Percentiles rank a stretch among this genome's conserved stretches.
Conservation (phyloP, 2,888 invertebrate genomes). For the Drosophila yooni region DNA sequence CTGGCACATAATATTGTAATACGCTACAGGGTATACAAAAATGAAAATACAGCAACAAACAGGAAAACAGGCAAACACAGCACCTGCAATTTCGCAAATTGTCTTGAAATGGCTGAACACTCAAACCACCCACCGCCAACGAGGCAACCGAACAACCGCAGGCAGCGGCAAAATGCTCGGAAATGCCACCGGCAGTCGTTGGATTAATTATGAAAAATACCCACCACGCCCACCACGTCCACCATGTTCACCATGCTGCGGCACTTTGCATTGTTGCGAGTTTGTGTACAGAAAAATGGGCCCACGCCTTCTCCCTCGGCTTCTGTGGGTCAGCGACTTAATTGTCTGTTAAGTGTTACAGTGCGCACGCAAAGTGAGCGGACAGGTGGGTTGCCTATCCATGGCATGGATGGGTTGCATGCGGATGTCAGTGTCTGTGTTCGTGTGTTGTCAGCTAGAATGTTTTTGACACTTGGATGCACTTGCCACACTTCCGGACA, state of each 20-base stretch:
- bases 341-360: slow-evolving; percentile 79
- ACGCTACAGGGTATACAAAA: slow-evolving; percentile 7
- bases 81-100: slow-evolving; percentile 72
- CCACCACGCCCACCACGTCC: slow-evolving; percentile 20
- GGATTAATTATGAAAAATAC: slow-evolving; percentile 78
- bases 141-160: slow-evolving; percentile 32
- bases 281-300: slow-evolving; percentile 32
- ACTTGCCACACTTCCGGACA: slow-evolving; percentile 61
- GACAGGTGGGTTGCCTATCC: neutral
- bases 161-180: slow-evolving; percentile 64
- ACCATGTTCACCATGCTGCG: neutral
- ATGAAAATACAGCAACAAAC: slow-evolving; percentile 12
- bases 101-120: slow-evolving; percentile 68
- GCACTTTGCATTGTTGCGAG: slow-evolving; percentile 47
- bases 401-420: slow-evolving; percentile 1
- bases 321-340: slow-evolving; percentile 71
- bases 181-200: slow-evolving; percentile 75
- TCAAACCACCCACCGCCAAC: slow-evolving; percentile 1
- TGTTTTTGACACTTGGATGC: slow-evolving; percentile 60
- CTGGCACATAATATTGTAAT: neutral
- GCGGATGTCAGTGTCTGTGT: neutral
- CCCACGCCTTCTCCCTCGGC: slow-evolving; percentile 5
- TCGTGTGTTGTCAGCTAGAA: slow-evolving; percentile 40
- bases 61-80: slow-evolving; percentile 19
- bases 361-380: slow-evolving; percentile 53